phyloP scores from a whole-genome alignment of 2,797 vertebrate genomes.

The Spatula clypeata region DNA sequence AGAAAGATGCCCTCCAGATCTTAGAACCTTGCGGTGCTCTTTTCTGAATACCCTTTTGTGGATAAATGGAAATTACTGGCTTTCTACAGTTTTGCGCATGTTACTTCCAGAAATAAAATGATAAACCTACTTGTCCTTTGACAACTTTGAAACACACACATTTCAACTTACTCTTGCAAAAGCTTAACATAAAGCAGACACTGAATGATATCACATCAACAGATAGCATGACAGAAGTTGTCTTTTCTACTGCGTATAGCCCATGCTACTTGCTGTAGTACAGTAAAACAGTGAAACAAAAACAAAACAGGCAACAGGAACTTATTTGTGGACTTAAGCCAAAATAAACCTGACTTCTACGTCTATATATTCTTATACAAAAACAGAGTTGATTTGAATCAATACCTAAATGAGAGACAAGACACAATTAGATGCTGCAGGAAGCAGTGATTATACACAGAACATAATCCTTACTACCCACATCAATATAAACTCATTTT shows the following conservation, averaged over 20 bases:
- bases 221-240: background rate
- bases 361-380: background rate
- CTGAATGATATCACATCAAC: background rate
- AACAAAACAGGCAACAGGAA: background rate
- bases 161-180: background rate
- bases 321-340: background rate
- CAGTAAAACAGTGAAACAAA: background rate
- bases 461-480: background rate
- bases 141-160: background rate
- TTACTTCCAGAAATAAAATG: background rate
- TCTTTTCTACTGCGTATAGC: background rate
- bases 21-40: background rate
- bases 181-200: rapidly evolving
- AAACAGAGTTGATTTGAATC: background rate
- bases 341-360: background rate
- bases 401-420: background rate
- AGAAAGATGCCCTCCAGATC: background rate
- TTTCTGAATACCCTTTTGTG: background rate
- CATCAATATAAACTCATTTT: background rate
- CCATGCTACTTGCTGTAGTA: background rate
- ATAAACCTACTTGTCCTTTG: background rate
- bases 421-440: background rate
- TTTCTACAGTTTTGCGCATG: background rate
- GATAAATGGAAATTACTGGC: background rate
- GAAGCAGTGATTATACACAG: background rate